Conservation (phyloP, 2,888 invertebrate species). For the Polydrusus tereticollis region DNA sequence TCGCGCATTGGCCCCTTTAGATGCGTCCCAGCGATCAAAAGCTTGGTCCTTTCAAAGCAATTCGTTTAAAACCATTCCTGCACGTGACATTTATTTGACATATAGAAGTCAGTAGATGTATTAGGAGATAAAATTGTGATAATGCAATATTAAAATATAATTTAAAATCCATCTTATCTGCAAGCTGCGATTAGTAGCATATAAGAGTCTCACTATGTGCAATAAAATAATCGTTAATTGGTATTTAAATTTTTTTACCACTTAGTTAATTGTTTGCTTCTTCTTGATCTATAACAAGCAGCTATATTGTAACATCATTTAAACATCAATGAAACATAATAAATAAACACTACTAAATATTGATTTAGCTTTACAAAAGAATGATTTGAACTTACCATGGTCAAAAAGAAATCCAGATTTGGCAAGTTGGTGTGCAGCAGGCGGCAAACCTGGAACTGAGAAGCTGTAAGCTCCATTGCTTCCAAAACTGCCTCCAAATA, state of each 20-base stretch:
- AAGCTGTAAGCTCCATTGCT: conserved; percentile 65
- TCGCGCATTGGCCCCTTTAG: conserved; percentile 38
- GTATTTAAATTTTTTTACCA: no score
- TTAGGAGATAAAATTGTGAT: neutral
- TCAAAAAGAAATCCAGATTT: conserved; percentile 67
- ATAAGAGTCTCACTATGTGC: no score
- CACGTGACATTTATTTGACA: conserved; percentile 45
- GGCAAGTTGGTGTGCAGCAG: conserved; percentile 64
- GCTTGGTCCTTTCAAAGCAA: conserved; percentile 33
- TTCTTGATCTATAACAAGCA: no score
- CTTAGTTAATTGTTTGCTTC: no score
- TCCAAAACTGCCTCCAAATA: conserved; percentile 64
- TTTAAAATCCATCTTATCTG: no score
- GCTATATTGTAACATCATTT: no score
- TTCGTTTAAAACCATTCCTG: conserved; percentile 35
- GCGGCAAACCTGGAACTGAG: conserved; percentile 65
- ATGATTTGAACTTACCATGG: conserved; percentile 62
- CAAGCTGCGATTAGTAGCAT: no score
- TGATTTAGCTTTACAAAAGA: no score
- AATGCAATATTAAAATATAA: neutral
- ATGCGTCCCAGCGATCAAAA: conserved; percentile 52
- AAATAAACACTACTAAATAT: no score
- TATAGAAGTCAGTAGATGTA: conserved; percentile 14
- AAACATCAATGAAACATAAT: no score
- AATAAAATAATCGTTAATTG: no score